A percentile compares a stretch with the other conserved stretches of the same genome.
Conservation (phyloP, 2,888 invertebrate species). For the Empis livida region DNA sequence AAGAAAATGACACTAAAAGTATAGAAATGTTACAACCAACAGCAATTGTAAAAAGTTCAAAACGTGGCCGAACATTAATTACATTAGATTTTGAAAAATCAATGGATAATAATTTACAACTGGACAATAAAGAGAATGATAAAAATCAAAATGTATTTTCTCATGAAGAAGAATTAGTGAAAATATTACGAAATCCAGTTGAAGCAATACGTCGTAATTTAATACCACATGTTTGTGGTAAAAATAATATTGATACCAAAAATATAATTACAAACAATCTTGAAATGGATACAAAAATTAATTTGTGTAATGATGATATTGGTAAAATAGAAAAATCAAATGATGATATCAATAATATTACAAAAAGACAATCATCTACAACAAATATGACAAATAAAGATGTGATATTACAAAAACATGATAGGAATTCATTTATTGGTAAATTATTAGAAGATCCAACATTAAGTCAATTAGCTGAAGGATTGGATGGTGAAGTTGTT, state of each 20-base stretch:
- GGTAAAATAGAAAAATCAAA: neutral
- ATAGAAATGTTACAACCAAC: neutral
- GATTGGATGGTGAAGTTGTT: slow-evolving; percentile 46
- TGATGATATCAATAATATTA: slow-evolving; percentile 5
- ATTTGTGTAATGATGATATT: neutral
- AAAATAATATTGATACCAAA: slow-evolving; percentile 28
- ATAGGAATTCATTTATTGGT: slow-evolving; percentile 38
- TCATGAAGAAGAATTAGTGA: slow-evolving; percentile 39
- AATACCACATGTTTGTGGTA: slow-evolving; percentile 65
- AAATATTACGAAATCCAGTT: slow-evolving; percentile 55
- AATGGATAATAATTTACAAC: neutral
- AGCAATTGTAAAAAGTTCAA: slow-evolving; percentile 13
- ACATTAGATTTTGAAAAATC: slow-evolving; percentile 28
- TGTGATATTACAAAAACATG: slow-evolving; percentile 18
- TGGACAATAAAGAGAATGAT: neutral
- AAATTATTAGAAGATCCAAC: slow-evolving; percentile 52
- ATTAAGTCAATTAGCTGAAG: slow-evolving; percentile 48
- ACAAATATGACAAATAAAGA: slow-evolving; percentile 10
- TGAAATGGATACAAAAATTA: slow-evolving; percentile 17
- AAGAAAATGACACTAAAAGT: neutral
- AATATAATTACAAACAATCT: slow-evolving; percentile 12
- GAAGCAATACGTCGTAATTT: slow-evolving; percentile 62
- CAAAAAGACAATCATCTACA: slow-evolving; percentile 7
- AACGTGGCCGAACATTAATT: slow-evolving; percentile 30
- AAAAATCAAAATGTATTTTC: slow-evolving; percentile 19